Evolutionary conservation across 2,797 vertebrate species (phyloP).

Genomic region (Peromyscus eremicus): DNA sequence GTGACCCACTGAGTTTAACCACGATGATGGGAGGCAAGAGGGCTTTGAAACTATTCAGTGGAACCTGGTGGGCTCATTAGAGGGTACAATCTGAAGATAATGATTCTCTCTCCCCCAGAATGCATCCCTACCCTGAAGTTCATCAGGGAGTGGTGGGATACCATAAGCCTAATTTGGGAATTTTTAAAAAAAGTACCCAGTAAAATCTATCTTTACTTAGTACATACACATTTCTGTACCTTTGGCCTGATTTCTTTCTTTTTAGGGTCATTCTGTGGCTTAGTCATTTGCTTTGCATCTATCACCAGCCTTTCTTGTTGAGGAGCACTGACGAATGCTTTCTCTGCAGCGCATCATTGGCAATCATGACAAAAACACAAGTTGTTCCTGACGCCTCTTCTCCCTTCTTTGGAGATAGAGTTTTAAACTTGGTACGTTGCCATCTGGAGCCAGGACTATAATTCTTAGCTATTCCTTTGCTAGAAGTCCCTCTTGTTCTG

Average conservation of each 20-base stretch:
- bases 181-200: neutral
- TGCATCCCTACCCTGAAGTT: neutral
- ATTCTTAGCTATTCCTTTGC: slow-evolving; percentile 19
- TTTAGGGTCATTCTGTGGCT: neutral
- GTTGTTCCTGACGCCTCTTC: neutral
- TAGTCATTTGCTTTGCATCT: neutral
- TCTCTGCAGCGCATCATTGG: neutral
- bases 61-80: neutral
- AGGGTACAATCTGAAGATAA: neutral
- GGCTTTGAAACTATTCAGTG: neutral
- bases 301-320: neutral
- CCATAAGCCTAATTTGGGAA: neutral
- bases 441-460: neutral
- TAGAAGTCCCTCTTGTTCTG: neutral
- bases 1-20: neutral
- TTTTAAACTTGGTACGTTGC: neutral
- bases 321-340: neutral
- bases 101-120: too few species aligned
- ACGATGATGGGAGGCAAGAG: neutral
- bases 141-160: neutral
- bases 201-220: neutral
- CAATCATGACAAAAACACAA: neutral
- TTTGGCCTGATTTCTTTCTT: neutral
- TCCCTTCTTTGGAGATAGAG: neutral
- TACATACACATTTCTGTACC: neutral